These are phyloP conservation scores for Acanthisitta chloris DNA, from an alignment of 2,113 vertebrate species.

Conservation along the genomic window DNA sequence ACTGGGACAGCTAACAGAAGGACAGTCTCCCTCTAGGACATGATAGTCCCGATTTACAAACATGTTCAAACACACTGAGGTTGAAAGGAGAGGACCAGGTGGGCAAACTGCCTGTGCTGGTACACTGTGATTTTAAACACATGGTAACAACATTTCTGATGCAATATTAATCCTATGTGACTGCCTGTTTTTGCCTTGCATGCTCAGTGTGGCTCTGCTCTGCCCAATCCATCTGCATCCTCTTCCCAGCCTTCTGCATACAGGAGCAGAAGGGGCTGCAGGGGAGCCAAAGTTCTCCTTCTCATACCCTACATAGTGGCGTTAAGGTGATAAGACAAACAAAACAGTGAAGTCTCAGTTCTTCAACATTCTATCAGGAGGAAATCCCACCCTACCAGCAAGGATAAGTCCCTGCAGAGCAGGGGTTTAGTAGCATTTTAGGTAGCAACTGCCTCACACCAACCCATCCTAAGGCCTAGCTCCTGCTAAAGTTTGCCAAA, in stretches of 20 bases:
- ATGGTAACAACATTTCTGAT: background rate
- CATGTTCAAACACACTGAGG: background rate
- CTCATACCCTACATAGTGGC: background rate
- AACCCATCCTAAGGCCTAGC: background rate
- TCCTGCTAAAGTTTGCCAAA: background rate
- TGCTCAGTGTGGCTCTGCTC: background rate
- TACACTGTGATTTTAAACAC: background rate
- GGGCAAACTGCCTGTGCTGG: background rate
- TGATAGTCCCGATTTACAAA: background rate
- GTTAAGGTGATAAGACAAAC: background rate
- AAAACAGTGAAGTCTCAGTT: background rate
- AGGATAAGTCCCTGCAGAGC: background rate
- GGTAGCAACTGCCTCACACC: background rate
- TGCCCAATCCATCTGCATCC: background rate
- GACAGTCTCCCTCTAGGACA: background rate
- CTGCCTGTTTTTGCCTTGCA: background rate
- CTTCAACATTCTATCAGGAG: background rate
- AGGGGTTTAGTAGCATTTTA: background rate
- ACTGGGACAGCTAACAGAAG: constrained; percentile 27
- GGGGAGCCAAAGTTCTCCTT: background rate
- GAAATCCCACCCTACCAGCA: background rate
- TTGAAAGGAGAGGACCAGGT: background rate
- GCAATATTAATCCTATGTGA: background rate
- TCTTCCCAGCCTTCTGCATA: background rate
- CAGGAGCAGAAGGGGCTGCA: background rate